Base-by-base conservation (phyloP, 53 echinoderm and acorn worm genomes). In the Glandiceps talaboti region DNA sequence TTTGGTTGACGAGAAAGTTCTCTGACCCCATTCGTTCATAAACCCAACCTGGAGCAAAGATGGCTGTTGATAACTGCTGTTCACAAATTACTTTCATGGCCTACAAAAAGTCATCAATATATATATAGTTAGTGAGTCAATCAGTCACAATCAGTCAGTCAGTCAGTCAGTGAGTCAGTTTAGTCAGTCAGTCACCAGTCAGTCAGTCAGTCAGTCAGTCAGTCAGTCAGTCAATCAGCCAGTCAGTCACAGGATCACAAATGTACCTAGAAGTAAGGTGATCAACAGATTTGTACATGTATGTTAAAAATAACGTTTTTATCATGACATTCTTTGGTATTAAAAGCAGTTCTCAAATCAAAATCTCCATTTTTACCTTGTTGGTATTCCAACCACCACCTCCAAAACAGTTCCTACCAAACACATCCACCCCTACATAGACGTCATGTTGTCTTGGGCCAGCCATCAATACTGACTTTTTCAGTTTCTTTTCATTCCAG, bases 21-120 rank as follows among this genome's bases (percentile, higher is more conserved):
- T 90, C 78, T 26, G 76, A 88, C 25, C 92, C 90, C 26, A 81
- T 80, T 14, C 82, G 88, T 77, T 95, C 95, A 85, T 80, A 90
- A 26, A 92, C 95, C 95, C 95, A 95, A 64, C 95, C 95, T 1
- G 90, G 92, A 76, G 95, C 95, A 95, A 95, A 95, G 73, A 94
- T 95, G 78, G 95, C 92, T 14, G 95, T 85, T 25, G 95, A 95
- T 30, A 92, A 81, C 27, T 87, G 33, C 29, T 88, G 81, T 74
- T 84, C 76, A 30, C 88, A 80, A 10, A 95, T 88, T 75, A 92
- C 90, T 82, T 88, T 84, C 94, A 95, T 88, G 10, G 95, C 95
- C 94, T 94, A 77, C 26, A 27, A 26, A 30, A 28, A 73, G 73
- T n/a, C n/a, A n/a, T n/a, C n/a, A n/a, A n/a, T n/a, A n/a, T n/a